A percentile compares a stretch with the other conserved stretches of the same genome.
Conservation (phyloP, 1,140 invertebrate species). For the Trigoniulus corallinus region DNA sequence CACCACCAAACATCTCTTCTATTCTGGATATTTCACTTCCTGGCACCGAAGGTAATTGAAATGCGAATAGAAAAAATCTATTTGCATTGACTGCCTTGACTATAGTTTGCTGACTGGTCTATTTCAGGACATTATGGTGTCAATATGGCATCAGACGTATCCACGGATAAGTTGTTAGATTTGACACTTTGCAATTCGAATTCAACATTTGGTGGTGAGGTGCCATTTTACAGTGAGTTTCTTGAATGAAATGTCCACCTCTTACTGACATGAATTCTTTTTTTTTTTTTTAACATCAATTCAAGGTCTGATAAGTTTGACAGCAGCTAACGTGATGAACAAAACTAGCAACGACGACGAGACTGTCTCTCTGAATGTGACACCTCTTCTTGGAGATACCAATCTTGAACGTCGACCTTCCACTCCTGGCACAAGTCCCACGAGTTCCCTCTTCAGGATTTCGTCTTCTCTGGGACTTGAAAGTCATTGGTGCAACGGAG, state of each 20-base stretch:
- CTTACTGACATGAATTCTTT: not conserved
- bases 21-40: constrained; percentile 17
- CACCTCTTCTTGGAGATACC: not conserved
- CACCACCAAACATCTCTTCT: constrained; percentile 15
- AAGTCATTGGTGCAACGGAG: constrained; percentile 53
- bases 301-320: not conserved
- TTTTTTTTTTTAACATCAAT: not conserved
- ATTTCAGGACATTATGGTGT: not conserved
- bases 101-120: not conserved
- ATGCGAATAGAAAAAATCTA: not conserved
- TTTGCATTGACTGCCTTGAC: not conserved
- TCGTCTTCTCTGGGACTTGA: constrained; percentile 3
- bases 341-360: too few relatives aligned
- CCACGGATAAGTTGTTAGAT: constrained; percentile 1
- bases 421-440: not conserved
- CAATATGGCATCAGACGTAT: not conserved
- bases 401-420: not conserved
- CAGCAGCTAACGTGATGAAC: not conserved
- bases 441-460: not conserved
- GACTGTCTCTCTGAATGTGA: not conserved
- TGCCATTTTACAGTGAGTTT: not conserved
- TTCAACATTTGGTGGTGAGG: not conserved
- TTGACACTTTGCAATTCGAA: not conserved
- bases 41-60: constrained; percentile 4
- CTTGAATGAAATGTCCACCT: not conserved